Percentiles rank a stretch among this genome's conserved stretches.
phyloP scores from a whole-genome alignment of 2,113 vertebrate species.

The Urocolius indicus region DNA sequence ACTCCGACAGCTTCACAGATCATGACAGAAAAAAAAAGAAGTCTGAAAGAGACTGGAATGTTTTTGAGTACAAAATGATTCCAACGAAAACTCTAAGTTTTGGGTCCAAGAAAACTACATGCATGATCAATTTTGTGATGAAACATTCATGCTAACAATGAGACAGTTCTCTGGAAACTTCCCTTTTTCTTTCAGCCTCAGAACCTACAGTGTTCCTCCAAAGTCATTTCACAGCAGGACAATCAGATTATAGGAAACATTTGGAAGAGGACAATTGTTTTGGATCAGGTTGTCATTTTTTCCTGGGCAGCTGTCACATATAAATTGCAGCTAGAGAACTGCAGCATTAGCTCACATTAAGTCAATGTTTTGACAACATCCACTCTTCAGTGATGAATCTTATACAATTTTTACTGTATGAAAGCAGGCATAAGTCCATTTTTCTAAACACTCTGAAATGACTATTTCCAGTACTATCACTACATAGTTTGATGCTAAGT shows the following conservation, averaged over 20 bases:
- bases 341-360: not conserved
- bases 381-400: not conserved
- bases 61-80: not conserved
- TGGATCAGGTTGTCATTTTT: accelerated
- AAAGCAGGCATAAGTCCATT: not conserved
- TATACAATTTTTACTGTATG: not conserved
- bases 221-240: not conserved
- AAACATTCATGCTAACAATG: not conserved
- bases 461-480: not conserved
- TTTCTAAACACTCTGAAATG: not conserved
- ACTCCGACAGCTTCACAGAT: accelerated
- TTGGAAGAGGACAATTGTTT: not conserved
- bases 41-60: not conserved
- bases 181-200: not conserved
- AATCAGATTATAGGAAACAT: not conserved
- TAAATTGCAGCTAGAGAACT: not conserved
- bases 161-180: not conserved
- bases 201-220: not conserved
- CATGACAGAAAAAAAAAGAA: not conserved
- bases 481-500: not conserved
- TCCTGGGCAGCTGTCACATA: not conserved
- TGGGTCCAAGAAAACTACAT: not conserved
- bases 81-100: not conserved
- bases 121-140: not conserved
- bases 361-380: not conserved